Base-by-base conservation (phyloP, 2,113 vertebrate genomes). In the Syngnathus scovelli region DNA sequence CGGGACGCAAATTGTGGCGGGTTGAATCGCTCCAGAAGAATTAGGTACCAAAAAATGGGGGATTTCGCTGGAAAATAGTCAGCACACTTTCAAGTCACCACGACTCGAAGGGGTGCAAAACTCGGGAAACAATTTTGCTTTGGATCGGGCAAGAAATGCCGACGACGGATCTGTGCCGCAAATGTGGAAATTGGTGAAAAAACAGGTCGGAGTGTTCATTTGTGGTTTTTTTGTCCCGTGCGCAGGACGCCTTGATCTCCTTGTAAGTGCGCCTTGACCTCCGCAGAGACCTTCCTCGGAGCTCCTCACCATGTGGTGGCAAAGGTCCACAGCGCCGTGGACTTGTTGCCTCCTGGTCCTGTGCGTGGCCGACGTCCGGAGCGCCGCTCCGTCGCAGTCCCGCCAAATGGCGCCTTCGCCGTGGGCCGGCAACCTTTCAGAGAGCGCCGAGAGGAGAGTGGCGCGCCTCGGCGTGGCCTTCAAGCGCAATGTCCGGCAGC, bases 401-500 rank as follows among this genome's bases (percentile, higher is more conserved):
- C 83, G 82, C 65, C 85, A 82, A 72, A 78, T 85, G 74, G 36
- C 84, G 2, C 51, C 78, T 21, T 67, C 74, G 37, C 63, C 74
- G 0, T 55, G 78, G 12, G 52, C 78, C 1, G 72, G 82, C 39
- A 89, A 89, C 77, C 79, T 87, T 76, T 88, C 91, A n/a, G 93
- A 93, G 75, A 88, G 90, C 43, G 84, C 89, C 0, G 94, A 88
- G 82, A 91, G 91, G 87, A 94, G 92, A 87, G 94, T 96, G 89
- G 95, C 93, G 82, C 92, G 92, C 59, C 93, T 97, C 72, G 96
- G 96, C 66, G 93, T 90, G 76, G 87, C 90, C 10, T 97, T 98
- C 91, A 94, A 94, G 82, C 85, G 87, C 16, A 95, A 94, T 71
- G 93, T 99, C 77, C 92, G 95, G 51, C 90, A 90, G 74, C 90